These are phyloP conservation scores for Tetragonula carbonaria DNA, from an alignment of 2,888 invertebrate species.

Conservation along the genomic window DNA sequence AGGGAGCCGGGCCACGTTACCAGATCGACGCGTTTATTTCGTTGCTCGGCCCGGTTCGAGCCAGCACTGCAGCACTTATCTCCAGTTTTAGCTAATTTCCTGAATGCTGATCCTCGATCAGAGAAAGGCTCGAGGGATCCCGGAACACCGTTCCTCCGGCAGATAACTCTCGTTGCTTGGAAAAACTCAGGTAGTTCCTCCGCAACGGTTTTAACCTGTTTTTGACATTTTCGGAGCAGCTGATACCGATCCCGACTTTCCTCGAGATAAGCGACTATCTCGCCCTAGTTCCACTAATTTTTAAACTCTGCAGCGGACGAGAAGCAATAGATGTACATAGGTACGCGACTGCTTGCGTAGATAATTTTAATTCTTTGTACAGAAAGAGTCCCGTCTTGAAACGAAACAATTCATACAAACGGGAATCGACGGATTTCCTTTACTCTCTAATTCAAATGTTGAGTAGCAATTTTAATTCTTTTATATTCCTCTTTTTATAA, in stretches of 20 bases:
- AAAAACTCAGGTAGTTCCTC: constrained; percentile 67
- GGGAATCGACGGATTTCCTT: too few species aligned
- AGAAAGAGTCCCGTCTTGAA: not conserved
- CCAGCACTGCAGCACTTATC: constrained; percentile 56
- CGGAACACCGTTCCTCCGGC: not conserved
- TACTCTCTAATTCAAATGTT: too few species aligned
- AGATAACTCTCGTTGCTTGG: constrained; percentile 41
- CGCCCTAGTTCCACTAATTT: constrained; percentile 21
- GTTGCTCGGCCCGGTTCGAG: constrained; percentile 46
- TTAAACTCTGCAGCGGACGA: not conserved
- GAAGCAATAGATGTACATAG: not conserved
- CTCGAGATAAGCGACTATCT: constrained; percentile 18
- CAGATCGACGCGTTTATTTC: constrained; percentile 67
- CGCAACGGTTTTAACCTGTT: constrained; percentile 54
- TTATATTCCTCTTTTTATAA: too few species aligned
- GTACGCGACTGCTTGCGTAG: not conserved
- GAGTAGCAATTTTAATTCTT: too few species aligned
- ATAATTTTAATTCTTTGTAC: not conserved
- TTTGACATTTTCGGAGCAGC: constrained; percentile 46
- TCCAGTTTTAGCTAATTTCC: constrained; percentile 73
- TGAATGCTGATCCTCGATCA: constrained; percentile 52
- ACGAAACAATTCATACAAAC: too few species aligned
- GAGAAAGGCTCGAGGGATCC: constrained; percentile 34
- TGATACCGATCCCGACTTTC: constrained; percentile 36
- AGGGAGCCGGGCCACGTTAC: constrained; percentile 50